These are phyloP conservation scores for Sitodiplosis mosellana DNA, from an alignment of 1,140 invertebrate species.

Conservation along the genomic window DNA sequence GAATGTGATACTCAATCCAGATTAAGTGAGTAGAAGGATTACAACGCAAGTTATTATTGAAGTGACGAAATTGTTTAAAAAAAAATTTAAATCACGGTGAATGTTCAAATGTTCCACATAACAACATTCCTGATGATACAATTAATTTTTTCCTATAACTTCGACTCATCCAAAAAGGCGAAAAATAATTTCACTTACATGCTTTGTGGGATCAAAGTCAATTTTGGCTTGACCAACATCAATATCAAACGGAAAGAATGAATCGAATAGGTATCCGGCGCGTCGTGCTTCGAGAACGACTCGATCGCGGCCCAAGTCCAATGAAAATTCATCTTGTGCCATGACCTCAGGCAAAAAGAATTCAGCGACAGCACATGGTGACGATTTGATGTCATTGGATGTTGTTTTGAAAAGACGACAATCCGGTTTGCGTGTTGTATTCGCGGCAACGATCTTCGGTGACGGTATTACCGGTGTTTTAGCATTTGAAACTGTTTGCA, in stretches of 20 bases:
- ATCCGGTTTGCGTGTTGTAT: conserved; percentile 2
- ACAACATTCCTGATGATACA: background rate
- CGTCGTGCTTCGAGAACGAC: conserved; percentile 40
- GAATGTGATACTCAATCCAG: too few species aligned
- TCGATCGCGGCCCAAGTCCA: conserved; percentile 52
- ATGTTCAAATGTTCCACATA: background rate
- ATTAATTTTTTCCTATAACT: background rate
- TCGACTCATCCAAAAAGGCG: too few species aligned
- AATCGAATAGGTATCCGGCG: conserved; percentile 39
- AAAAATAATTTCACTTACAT: too few species aligned
- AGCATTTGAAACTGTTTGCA: too few species aligned
- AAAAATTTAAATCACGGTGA: conserved; percentile 3
- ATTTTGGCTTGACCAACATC: conserved; percentile 36
- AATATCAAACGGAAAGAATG: conserved; percentile 43
- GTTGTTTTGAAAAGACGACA: conserved; percentile 5
- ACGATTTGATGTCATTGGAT: conserved; percentile 12
- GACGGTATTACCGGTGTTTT: conserved; percentile 10
- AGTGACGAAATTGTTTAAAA: background rate
- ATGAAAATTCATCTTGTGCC: conserved; percentile 34
- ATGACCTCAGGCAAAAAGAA: conserved; percentile 25
- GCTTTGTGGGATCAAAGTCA: conserved; percentile 32
- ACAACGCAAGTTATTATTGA: background rate
- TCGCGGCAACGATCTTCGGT: conserved; percentile 7
- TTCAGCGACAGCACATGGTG: conserved; percentile 27
- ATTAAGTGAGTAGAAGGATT: too few species aligned